Base-by-base conservation (phyloP, 2,113 vertebrate species). In the Callipepla squamata region DNA sequence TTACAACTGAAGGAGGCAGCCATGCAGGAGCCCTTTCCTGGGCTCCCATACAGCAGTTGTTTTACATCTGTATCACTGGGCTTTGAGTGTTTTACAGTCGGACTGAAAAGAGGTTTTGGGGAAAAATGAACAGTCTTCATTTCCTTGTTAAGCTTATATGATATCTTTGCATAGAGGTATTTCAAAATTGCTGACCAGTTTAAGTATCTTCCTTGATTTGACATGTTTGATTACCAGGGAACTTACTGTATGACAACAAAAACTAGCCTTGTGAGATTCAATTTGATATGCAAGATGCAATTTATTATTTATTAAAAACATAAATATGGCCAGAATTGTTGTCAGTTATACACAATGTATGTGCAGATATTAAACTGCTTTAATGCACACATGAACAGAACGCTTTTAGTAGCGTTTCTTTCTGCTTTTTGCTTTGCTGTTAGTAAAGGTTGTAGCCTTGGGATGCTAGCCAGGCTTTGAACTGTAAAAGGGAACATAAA, bases 391-490 rank as follows among this genome's bases (percentile, higher is more conserved):
- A 38, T 11, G 32, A 74, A 38, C 34, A 82, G 44, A 86, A 72
- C 70, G 22, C 86, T 80, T 92, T 72, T 47, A 77, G 38, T 28
- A 47, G 4, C 62, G 30, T 66, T 93, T 58, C 28, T 47, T 89
- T 58, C 30, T 90, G 34, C 25, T 77, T 70, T 30, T 85, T 85
- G 30, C 23, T 69, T 87, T 67, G 36, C 40, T 87, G 75, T 81
- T 85, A 87, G 58, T 34, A 50, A 85, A 89, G 91, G 70, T 85
- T 82, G 45, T 62, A 82, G 50, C 66, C n/a, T 77, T 94, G 70
- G 80, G 89, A 85, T 91, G 38, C 42, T 74, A 80, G 67, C 87
- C 81, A 93, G 75, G 42, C 53, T 81, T 68, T 84, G 69, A 86
- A 90, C 53, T 75, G 91, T 82, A 73, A 70, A 89, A 92, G 47